Conservation (phyloP, 1,140 invertebrate genomes). For the Drosophila kikkawai region DNA sequence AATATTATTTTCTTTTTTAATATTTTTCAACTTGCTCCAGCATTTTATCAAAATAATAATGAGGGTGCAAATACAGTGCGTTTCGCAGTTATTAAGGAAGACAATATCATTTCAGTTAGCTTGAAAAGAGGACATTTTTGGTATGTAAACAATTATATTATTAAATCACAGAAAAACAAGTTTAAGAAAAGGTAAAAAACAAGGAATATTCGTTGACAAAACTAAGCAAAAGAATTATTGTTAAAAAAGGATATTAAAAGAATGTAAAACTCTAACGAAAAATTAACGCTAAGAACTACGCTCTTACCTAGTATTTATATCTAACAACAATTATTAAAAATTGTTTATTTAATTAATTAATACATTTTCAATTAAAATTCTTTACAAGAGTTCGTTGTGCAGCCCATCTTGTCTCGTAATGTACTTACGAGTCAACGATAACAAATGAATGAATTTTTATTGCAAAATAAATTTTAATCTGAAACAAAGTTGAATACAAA, state of each 20-base stretch:
- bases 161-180: too few species aligned
- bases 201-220: too few species aligned
- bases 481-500: not conserved
- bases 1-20: constrained; percentile 52
- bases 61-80: constrained; percentile 13
- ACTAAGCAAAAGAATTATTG: too few species aligned
- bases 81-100: not conserved
- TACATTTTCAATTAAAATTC: not conserved
- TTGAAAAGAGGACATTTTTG: too few species aligned
- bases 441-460: not conserved
- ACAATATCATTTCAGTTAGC: not conserved
- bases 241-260: too few species aligned
- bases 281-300: too few species aligned
- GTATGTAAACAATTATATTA: too few species aligned
- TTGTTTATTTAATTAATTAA: not conserved
- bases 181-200: too few species aligned
- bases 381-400: not conserved
- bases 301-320: too few species aligned
- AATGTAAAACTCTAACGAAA: too few species aligned
- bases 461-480: not conserved
- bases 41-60: constrained; percentile 24
- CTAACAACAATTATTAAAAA: too few species aligned
- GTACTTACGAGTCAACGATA: not conserved
- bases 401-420: not conserved
- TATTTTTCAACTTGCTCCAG: constrained; percentile 57